A percentile compares a stretch with the other conserved stretches of the same genome.
Evolutionary conservation across 37 sponge, comb jelly and placozoan genomes (phyloP).

Genomic region (Tethya wilhelma): DNA sequence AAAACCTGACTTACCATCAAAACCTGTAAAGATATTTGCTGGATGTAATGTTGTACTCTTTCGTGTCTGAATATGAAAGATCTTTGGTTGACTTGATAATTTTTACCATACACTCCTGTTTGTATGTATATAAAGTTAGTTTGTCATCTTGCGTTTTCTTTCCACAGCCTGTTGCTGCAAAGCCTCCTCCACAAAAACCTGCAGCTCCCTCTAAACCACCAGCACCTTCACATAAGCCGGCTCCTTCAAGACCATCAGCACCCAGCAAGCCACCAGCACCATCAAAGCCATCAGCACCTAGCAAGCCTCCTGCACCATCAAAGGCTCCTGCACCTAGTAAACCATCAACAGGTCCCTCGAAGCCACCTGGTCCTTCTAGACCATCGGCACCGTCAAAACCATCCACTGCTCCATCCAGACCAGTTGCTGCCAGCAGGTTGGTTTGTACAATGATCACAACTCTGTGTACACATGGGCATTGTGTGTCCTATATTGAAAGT

Average conservation of each 20-base stretch:
- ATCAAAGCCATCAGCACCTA: not conserved
- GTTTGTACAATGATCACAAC: not conserved
- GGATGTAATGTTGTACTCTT: no score
- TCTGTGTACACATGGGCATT: no score
- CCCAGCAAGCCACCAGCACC: not conserved
- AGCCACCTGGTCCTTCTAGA: not conserved
- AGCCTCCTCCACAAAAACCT: not conserved
- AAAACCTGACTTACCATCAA: no score
- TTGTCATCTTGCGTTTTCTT: not conserved
- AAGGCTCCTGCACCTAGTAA: not conserved
- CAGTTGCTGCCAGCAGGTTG: not conserved
- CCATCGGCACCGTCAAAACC: conserved; percentile 20
- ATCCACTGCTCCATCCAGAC: not conserved
- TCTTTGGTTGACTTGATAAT: not conserved
- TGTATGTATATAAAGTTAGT: not conserved
- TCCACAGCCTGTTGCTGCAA: not conserved
- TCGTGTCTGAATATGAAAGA: not conserved
- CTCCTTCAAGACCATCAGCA: not conserved
- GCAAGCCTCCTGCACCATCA: not conserved
- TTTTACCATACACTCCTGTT: not conserved
- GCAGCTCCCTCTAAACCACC: conserved; percentile 11
- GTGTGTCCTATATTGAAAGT: not conserved
- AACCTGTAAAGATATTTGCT: no score
- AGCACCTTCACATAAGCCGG: not conserved
- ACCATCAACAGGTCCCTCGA: not conserved